Conservation (phyloP, 2,888 invertebrate genomes). For the Acholoe squamosa region DNA sequence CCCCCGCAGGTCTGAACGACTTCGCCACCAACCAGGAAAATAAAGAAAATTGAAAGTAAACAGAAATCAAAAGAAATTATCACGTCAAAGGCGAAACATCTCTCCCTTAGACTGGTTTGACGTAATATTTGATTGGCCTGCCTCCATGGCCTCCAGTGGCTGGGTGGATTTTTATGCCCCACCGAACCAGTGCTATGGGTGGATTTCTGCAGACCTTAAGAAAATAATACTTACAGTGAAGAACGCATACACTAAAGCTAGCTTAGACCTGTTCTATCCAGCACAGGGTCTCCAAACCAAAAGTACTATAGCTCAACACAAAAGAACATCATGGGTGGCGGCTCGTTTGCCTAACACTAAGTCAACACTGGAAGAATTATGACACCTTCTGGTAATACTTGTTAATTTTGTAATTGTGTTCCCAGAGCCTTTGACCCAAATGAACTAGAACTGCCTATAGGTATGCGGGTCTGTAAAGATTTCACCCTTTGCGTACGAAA, state of each 20-base stretch:
- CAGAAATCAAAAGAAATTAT: conserved; percentile 44
- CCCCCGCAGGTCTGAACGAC: background rate
- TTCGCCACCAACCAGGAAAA: background rate
- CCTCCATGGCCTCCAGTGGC: background rate
- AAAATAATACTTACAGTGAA: background rate
- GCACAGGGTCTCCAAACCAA: background rate
- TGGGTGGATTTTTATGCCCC: background rate
- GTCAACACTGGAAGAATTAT: background rate
- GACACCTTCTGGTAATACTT: background rate
- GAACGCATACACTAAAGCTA: background rate
- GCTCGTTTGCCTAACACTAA: background rate
- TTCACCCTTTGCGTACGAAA: no score
- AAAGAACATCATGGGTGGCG: no score
- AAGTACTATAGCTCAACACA: background rate
- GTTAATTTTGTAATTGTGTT: conserved; percentile 27
- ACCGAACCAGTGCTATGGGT: background rate
- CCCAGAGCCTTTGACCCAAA: no score
- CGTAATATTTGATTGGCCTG: conserved; percentile 55
- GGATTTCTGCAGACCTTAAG: background rate
- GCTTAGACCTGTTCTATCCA: background rate
- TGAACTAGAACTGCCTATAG: no score
- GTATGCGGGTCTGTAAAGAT: no score
- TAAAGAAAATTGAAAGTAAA: conserved; percentile 61
- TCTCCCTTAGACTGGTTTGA: background rate
- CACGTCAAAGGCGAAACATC: conserved; percentile 4